These are phyloP conservation scores for Taphrorychus bicolor DNA, from an alignment of 2,888 invertebrate species.

Conservation along the genomic window DNA sequence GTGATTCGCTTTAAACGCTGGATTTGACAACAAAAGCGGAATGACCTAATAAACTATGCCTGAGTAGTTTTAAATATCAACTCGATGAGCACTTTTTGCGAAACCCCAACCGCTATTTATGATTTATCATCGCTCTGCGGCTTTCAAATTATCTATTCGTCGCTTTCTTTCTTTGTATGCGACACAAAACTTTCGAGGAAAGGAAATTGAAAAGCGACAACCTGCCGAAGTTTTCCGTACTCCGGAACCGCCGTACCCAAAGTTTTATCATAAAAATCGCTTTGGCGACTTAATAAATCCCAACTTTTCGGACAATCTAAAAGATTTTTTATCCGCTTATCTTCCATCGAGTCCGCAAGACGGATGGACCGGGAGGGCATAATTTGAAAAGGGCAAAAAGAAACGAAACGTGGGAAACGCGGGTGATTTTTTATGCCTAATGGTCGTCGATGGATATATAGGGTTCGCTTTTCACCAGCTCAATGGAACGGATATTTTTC, in stretches of 20 bases:
- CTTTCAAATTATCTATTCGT: neutral
- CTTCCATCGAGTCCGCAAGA: slow-evolving; percentile 10
- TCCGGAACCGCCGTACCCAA: neutral
- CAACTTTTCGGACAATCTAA: slow-evolving; percentile 17
- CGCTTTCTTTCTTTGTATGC: neutral
- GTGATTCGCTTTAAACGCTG: slow-evolving; percentile 4
- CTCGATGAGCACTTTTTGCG: neutral
- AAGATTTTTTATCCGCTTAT: slow-evolving; percentile 26
- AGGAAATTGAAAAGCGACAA: neutral
- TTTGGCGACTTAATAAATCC: slow-evolving; percentile 18
- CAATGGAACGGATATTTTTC: slow-evolving; percentile 7
- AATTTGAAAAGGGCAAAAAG: slow-evolving; percentile 16
- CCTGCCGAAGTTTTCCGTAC: neutral
- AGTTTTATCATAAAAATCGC: neutral
- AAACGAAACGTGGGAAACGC: slow-evolving; percentile 3
- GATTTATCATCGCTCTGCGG: neutral
- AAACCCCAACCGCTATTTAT: neutral
- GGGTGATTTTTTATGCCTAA: slow-evolving; percentile 16
- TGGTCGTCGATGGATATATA: slow-evolving; percentile 6
- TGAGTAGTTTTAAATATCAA: neutral
- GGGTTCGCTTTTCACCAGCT: slow-evolving; percentile 5
- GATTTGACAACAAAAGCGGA: neutral
- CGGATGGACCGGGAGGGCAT: slow-evolving; percentile 14
- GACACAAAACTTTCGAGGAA: neutral
- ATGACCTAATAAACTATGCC: neutral